phyloP scores from a whole-genome alignment of 2,113 vertebrate genomes.

The Connochaetes taurinus region DNA sequence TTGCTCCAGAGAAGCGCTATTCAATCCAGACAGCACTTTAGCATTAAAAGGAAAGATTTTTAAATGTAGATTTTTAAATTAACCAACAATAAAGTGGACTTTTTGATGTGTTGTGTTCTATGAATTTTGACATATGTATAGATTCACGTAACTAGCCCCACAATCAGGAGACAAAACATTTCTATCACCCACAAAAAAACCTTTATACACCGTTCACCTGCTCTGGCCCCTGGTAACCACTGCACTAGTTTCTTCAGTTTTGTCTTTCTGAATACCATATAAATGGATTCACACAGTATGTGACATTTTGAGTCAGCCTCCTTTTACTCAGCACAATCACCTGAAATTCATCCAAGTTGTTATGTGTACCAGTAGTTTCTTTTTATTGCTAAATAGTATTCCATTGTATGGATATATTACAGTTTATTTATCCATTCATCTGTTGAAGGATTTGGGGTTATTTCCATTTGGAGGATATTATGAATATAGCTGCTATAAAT shows the following conservation, averaged over 20 bases:
- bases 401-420: neutral
- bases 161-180: neutral
- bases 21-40: neutral
- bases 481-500: neutral
- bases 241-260: neutral
- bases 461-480: neutral
- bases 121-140: neutral
- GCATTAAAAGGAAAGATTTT: neutral
- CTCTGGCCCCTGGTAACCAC: neutral
- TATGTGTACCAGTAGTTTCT: neutral
- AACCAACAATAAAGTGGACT: neutral
- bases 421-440: neutral
- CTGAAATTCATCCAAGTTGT: neutral
- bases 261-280: neutral
- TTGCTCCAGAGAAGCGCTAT: neutral
- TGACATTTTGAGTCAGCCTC: neutral
- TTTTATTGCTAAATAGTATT: neutral
- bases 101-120: neutral
- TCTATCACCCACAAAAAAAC: neutral
- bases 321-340: neutral
- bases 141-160: neutral
- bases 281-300: neutral
- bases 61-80: neutral
- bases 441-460: neutral
- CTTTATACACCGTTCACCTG: too few species aligned